Evolutionary conservation across 2,797 vertebrate genomes (phyloP), one percentile per base, ranked within the genome.

Genomic region (Centroberyx gerrardi): DNA sequence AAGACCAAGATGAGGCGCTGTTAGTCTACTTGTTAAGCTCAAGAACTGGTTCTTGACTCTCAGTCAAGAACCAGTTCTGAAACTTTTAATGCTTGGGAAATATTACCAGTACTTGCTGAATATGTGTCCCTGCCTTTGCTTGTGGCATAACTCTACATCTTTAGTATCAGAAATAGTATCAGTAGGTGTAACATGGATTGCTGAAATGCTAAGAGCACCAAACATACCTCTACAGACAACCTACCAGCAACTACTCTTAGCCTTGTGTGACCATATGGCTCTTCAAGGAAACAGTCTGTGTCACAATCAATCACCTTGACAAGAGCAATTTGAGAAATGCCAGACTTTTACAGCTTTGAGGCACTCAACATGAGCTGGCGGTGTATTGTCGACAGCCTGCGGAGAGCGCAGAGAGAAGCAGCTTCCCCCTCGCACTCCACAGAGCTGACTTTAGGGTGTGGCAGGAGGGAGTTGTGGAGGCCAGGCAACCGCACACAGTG

Each of bases 371-470:
- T 56, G 67, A 55, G 61, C 62, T 49, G 40, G 78, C 44, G 63
- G 66, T 7, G 8, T 9, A 3, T 62, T 77, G 59, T 59, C 44
- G 46, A 62, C 76, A 58, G 58, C 64, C 46, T 65, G 56, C 13
- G 46, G 64, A 65, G 80, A 67, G 64, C 29, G 3, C 17, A 51
- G 75, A 52, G 54, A 61, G 83, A 71, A 73, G 49, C 65, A 63
- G 68, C 63, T 74, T 67, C 22, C 68, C 33, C 54, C 63, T 62
- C 58, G 40, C 72, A 65, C 76, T 40, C 27, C 13, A 64, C 72
- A 78, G 56, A 86, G 74, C 82, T 54, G 13, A 83, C 44, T 69
- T 70, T 88, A 91, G 95, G 95, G 95, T 96, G 95, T 95, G 95
- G 95, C 94, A 89, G 66, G 38, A 79, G 72, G 81, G 87, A 88